Conservation (phyloP, 1,140 invertebrate genomes). For the Rhopalosiphum padi region DNA sequence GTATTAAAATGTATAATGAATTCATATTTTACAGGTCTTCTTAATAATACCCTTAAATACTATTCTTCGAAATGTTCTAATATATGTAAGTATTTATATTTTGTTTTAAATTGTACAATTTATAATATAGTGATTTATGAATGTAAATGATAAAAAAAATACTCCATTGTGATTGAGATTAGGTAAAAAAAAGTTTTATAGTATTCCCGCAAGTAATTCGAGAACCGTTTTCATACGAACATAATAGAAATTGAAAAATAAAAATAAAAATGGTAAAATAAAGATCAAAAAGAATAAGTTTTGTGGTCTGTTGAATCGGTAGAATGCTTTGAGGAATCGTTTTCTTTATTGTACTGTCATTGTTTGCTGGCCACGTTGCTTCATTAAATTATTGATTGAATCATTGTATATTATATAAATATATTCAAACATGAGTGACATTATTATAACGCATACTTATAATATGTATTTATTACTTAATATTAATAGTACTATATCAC, state of each 20-base stretch:
- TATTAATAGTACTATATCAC: not conserved
- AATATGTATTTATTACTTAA: not conserved
- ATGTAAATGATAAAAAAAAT: not conserved
- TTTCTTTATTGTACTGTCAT: not conserved
- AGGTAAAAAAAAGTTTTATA: not conserved
- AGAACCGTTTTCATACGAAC: not conserved
- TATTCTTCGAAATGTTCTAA: not conserved
- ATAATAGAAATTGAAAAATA: not conserved
- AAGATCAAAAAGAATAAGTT: not conserved
- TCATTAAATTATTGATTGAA: conserved; percentile 4
- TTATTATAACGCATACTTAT: not conserved
- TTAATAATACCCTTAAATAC: not conserved
- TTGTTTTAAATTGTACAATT: not conserved
- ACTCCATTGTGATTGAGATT: not conserved
- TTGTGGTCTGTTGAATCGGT: not conserved
- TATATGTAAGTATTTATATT: not conserved
- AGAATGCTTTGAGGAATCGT: not conserved
- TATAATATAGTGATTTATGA: not conserved
- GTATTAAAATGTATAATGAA: not conserved
- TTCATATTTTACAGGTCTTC: not conserved
- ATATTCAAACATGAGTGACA: not conserved
- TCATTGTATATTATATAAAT: not conserved
- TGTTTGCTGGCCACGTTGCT: not conserved
- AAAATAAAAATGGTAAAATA: not conserved
- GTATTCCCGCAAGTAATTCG: not conserved